These are phyloP conservation scores for Odontophorus gujanensis DNA, from an alignment of 2,113 vertebrate genomes.

Conservation along the genomic window DNA sequence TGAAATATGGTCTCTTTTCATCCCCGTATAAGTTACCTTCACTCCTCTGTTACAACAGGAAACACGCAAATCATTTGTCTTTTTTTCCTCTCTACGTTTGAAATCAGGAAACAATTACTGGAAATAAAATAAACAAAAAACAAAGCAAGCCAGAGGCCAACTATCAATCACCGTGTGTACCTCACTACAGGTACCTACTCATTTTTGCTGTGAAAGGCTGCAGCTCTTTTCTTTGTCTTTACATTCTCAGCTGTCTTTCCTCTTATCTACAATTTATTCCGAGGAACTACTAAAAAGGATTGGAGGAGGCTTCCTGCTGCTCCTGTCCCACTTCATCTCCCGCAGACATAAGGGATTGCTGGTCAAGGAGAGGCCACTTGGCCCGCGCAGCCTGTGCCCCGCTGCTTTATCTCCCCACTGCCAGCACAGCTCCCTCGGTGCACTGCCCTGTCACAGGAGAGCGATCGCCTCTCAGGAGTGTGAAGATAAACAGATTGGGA, in stretches of 20 bases:
- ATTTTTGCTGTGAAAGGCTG: slow-evolving; percentile 39
- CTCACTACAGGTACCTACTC: slow-evolving; percentile 26
- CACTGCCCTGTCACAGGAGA: slow-evolving; percentile 69
- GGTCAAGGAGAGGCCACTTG: slow-evolving; percentile 74
- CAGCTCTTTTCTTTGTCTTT: slow-evolving; percentile 43
- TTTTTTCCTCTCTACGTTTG: not conserved
- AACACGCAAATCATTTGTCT: slow-evolving; percentile 38
- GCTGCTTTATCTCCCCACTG: slow-evolving; percentile 42
- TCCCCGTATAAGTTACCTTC: not conserved
- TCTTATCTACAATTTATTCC: slow-evolving; percentile 74
- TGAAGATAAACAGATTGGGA: slow-evolving; percentile 82
- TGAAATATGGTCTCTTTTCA: slow-evolving; percentile 55
- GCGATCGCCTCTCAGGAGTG: slow-evolving; percentile 72
- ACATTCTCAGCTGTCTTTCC: slow-evolving; percentile 44
- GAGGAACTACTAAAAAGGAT: slow-evolving; percentile 64
- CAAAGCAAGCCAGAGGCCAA: not conserved
- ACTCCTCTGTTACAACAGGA: slow-evolving; percentile 39
- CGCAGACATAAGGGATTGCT: slow-evolving; percentile 59
- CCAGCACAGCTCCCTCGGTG: slow-evolving; percentile 62
- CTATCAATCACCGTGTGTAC: not conserved
- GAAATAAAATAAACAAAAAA: not conserved
- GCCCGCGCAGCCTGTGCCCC: slow-evolving; percentile 42
- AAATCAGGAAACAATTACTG: slow-evolving; percentile 22
- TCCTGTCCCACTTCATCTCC: slow-evolving; percentile 72
- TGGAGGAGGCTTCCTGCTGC: slow-evolving; percentile 72